These are phyloP conservation scores for Heliopora coerulea DNA, from an alignment of 92 coral and sea anemone species.

Conservation along the genomic window DNA sequence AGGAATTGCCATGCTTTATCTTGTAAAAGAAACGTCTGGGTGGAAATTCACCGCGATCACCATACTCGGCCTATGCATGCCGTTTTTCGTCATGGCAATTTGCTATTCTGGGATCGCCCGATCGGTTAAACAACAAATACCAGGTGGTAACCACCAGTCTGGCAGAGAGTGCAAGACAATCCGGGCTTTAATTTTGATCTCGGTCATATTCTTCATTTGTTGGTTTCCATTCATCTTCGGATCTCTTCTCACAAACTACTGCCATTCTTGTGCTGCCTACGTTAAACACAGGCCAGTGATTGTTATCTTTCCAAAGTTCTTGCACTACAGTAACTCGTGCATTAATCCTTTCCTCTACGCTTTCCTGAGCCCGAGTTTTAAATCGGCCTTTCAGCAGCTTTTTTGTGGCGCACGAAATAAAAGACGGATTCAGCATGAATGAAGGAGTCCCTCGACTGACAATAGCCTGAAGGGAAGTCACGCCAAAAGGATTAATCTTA, in stretches of 20 bases:
- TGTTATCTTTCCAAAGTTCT: slow-evolving; percentile 1
- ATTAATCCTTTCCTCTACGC: slow-evolving; percentile 35
- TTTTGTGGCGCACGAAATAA: slow-evolving; percentile 7
- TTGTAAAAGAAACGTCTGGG: not conserved
- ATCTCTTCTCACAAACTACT: slow-evolving; percentile 18
- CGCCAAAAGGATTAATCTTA: no score
- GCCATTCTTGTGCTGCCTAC: slow-evolving; percentile 8
- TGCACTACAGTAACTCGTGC: slow-evolving; percentile 20
- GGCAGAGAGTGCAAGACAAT: slow-evolving; percentile 34
- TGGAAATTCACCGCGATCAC: slow-evolving; percentile 21
- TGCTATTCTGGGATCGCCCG: slow-evolving; percentile 21
- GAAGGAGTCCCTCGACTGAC: no score
- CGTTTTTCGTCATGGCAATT: slow-evolving; percentile 6
- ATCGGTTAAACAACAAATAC: not conserved
- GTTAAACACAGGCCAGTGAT: slow-evolving; percentile 12
- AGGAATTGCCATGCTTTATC: not conserved
- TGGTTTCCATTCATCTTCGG: slow-evolving; percentile 34
- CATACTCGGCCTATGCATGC: slow-evolving; percentile 16
- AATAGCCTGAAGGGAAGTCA: no score
- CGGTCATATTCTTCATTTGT: slow-evolving; percentile 12
- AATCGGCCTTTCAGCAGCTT: slow-evolving; percentile 19
- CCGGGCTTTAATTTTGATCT: slow-evolving; percentile 13
- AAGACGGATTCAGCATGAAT: no score
- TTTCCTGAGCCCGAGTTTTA: slow-evolving; percentile 32
- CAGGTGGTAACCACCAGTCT: not conserved